Percentiles rank a stretch among this genome's conserved stretches.
Evolutionary conservation across 2,797 vertebrate genomes (phyloP).

Genomic region (Pitangus sulphuratus): DNA sequence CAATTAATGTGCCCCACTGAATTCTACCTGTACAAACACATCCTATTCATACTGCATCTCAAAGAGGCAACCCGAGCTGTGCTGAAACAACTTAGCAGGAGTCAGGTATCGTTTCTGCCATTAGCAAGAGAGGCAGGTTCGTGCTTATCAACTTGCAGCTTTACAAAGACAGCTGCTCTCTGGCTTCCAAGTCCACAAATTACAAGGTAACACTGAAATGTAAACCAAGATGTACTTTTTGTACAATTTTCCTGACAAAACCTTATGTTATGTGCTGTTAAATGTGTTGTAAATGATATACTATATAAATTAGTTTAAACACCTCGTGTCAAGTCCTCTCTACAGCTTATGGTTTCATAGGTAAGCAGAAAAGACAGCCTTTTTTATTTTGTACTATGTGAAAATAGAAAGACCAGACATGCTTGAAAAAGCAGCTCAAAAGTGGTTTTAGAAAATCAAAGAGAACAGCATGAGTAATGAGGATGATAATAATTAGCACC

Average conservation of each 20-base stretch:
- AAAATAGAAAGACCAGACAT: not conserved
- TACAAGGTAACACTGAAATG: not conserved
- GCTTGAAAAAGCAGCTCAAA: not conserved
- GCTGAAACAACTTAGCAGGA: not conserved
- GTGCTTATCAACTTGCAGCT: not conserved
- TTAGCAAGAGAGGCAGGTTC: not conserved
- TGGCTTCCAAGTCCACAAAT: not conserved
- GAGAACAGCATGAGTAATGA: not conserved
- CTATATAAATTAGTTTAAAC: constrained; percentile 19
- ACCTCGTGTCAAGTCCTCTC: not conserved
- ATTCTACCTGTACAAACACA: not conserved
- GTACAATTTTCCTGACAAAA: constrained; percentile 26
- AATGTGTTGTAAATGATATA: not conserved
- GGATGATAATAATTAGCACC: not conserved
- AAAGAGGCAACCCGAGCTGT: not conserved
- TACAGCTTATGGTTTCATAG: not conserved
- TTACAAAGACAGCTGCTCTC: not conserved
- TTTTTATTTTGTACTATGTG: not conserved
- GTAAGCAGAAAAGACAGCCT: constrained; percentile 5
- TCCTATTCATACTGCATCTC: not conserved
- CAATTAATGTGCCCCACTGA: not conserved
- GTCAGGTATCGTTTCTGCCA: not conserved
- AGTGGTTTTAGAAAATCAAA: not conserved
- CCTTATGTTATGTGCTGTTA: not conserved
- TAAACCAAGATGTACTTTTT: not conserved